phyloP scores from a whole-genome alignment of 2,797 vertebrate species.

The Sphenodon punctatus region DNA sequence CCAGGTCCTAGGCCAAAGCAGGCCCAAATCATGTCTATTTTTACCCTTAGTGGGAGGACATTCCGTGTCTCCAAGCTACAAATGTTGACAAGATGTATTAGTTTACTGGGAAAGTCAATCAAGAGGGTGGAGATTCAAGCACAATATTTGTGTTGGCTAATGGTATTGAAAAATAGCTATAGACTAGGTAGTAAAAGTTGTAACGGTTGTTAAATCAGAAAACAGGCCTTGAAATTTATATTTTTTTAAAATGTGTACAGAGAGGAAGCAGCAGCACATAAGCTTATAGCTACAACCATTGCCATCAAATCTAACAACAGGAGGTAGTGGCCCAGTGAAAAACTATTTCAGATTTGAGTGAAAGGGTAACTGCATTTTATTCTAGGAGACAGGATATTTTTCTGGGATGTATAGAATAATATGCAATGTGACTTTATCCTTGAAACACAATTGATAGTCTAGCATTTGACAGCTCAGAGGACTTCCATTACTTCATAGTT shows the following conservation, averaged over 20 bases:
- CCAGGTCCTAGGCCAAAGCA: too few relatives aligned
- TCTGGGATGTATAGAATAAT: constrained; percentile 19
- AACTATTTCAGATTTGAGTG: constrained; percentile 42
- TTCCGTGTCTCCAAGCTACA: background rate
- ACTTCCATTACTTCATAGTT: too few relatives aligned
- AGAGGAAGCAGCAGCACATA: constrained; percentile 57
- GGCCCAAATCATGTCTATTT: too few relatives aligned
- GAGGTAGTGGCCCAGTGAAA: constrained; percentile 44
- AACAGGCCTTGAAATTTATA: constrained; percentile 44
- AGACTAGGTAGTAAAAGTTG: constrained; percentile 33
- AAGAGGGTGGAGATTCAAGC: constrained; percentile 49
- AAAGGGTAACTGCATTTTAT: constrained; percentile 22
- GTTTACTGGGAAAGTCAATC: constrained; percentile 36
- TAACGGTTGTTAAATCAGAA: constrained; percentile 55
- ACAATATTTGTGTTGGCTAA: constrained; percentile 56
- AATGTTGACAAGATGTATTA: constrained; percentile 14
- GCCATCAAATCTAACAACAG: constrained; percentile 55
- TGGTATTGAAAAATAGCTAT: constrained; percentile 17
- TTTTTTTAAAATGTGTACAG: constrained; percentile 52
- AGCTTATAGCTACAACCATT: constrained; percentile 42
- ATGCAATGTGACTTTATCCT: constrained; percentile 26
- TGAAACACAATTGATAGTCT: too few relatives aligned
- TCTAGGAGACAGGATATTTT: constrained; percentile 45
- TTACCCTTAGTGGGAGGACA: too few relatives aligned
- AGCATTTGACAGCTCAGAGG: too few relatives aligned